Base-by-base conservation (phyloP, 2,888 invertebrate species). In the Villa cingulata region DNA sequence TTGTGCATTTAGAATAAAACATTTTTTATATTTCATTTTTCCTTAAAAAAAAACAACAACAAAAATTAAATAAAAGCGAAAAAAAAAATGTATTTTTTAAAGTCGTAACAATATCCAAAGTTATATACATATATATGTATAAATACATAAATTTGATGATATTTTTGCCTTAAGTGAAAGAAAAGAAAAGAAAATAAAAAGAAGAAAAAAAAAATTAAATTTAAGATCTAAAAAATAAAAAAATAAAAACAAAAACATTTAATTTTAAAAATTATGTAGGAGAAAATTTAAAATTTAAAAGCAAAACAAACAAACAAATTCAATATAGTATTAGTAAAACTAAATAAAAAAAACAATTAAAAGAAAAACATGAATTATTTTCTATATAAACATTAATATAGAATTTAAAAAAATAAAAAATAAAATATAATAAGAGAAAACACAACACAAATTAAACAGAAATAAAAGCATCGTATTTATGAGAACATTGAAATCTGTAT, bases 131-230 rank as follows among this genome's bases (percentile, higher is more conserved):
- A n/a, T n/a, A n/a, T 23, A 23, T 7, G 7, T 23, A 23, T 7
- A 23, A 23, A 6, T 6, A 4, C 7, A 7, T 23, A 23, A 6
- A 56, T 56, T 56, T 55, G 56, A 56, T 55, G 56, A 56, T 56
- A 56, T 55, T 55, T 56, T 56, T 55, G 56, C 56, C 56, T 56
- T 56, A 55, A 53, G 29, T 32, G 12, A 32, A 53, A 55, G 7
- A 6, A 23, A 23, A 7, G 23, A 23, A 23, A 7, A 23, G 23
- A 23, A 7, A 23, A 23, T 7, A 23, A 7, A 6, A 6, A 23
- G 23, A 23, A 23, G 7, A 6, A 23, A 23, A 23, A 23, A 4
- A 23, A 48, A n/a, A n/a, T n/a, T n/a, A n/a, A n/a, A n/a, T n/a
- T n/a, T n/a, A n/a, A n/a, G n/a, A n/a, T n/a, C n/a, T n/a, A n/a